Base-by-base conservation (phyloP, 2,797 vertebrate genomes). In the Gila robusta region DNA sequence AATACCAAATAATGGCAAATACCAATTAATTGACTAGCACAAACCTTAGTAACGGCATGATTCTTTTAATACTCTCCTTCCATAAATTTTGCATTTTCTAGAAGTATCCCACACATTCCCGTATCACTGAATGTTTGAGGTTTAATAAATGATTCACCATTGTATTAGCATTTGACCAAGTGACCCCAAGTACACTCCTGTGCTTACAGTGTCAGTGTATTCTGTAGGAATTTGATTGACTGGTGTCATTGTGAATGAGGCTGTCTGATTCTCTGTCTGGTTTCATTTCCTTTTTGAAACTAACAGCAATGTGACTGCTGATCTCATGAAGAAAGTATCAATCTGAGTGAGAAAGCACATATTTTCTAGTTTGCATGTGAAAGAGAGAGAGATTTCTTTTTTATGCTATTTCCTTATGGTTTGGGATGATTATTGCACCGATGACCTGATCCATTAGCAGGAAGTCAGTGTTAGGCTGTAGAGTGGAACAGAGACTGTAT, bases 351-450 rank as follows among this genome's bases (percentile, higher is more conserved):
- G 71, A 41, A 35, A 39, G 37, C 26, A 32, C 2, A 9, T 26
- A 37, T 44, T 59, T 32, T 71, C 32, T 72, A 21, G 62, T 82
- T 72, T 74, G 39, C 39, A 39, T 84, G 59, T n/a, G 17, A 49
- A 49, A 49, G 16, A 49, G 14, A 49, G 4, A 16, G 12, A 49
- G 11, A 12, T 0, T 4, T 0, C 1, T 59, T 1, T 47, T 44
- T 56, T 23, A 64, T 35, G 41, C 69, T 56, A 79, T 82, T 86
- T 88, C 80, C 59, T 83, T 78, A 79, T 44, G 62, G 52, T 87
- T 77, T 81, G 37, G 72, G 83, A 74, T 84, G 39, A 86, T 86
- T 37, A 79, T 56, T 17, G 47, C 56, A 17, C 52, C 23, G 12
- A 77, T 71, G 71, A 79, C 84, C 28, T n/a, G 49, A 44, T 69